Evolutionary conservation across 2,113 vertebrate species (phyloP).

Genomic region (Calidris pugnax): DNA sequence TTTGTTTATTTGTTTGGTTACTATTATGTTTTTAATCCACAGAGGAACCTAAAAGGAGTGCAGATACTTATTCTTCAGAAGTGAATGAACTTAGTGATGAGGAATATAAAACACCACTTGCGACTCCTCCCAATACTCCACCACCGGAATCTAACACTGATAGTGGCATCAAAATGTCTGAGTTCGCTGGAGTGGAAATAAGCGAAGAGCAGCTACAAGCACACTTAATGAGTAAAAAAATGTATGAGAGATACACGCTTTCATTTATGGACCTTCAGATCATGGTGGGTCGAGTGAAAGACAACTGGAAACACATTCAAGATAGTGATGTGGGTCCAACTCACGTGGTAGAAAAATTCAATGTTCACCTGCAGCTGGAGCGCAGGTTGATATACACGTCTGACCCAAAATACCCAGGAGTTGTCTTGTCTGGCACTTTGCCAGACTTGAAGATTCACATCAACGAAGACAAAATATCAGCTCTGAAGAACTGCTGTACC

Average conservation of each 20-base stretch:
- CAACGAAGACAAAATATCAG: constrained; percentile 94
- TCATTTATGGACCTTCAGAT: constrained; percentile 97
- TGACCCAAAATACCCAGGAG: constrained; percentile 93
- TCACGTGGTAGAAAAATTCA: constrained; percentile 96
- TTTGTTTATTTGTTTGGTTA: neutral
- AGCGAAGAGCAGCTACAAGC: constrained; percentile 78
- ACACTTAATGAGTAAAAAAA: constrained; percentile 80
- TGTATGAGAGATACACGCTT: constrained; percentile 93
- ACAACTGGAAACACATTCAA: constrained; percentile 97
- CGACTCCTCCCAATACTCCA: constrained; percentile 89
- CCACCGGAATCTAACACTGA: constrained; percentile 76
- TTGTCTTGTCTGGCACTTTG: constrained; percentile 89
- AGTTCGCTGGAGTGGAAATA: constrained; percentile 69
- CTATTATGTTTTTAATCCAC: neutral
- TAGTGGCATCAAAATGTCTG: constrained; percentile 28
- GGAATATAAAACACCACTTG: constrained; percentile 94
- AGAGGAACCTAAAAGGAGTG: constrained; percentile 77
- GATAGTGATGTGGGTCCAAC: constrained; percentile 94
- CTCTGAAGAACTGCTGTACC: constrained; percentile 87
- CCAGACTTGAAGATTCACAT: constrained; percentile 97
- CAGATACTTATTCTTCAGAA: constrained; percentile 73
- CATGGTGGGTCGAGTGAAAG: constrained; percentile 93
- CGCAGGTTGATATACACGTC: constrained; percentile 94
- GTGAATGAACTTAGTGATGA: constrained; percentile 90
- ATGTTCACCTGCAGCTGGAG: constrained; percentile 92